phyloP scores from a whole-genome alignment of 2,113 vertebrate species.

The Parotia lawesii region DNA sequence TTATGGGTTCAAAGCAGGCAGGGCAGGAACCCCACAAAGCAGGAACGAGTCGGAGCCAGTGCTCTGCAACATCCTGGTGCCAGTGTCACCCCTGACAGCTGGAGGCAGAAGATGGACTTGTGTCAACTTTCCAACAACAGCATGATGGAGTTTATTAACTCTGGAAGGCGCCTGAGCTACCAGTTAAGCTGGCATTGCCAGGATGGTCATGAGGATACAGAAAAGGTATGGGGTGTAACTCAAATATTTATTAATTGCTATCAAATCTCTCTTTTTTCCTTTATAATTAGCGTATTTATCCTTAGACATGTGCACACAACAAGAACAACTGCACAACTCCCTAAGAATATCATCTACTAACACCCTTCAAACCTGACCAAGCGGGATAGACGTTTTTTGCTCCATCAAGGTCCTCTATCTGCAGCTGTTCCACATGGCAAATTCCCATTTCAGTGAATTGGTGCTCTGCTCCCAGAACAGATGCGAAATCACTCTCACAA shows the following conservation, averaged over 20 bases:
- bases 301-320: not conserved
- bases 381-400: not conserved
- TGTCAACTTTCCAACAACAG: fast-evolving
- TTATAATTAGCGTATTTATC: not conserved
- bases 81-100: not conserved
- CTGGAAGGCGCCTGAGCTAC: not conserved
- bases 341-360: not conserved
- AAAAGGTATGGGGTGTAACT: not conserved
- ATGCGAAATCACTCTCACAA: conserved; percentile 28
- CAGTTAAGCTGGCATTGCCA: not conserved
- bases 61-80: not conserved
- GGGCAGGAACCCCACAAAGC: not conserved
- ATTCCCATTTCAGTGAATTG: conserved; percentile 21
- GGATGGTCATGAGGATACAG: not conserved
- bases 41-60: fast-evolving
- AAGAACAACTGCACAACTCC: not conserved
- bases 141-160: not conserved
- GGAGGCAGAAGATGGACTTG: fast-evolving
- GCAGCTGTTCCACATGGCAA: conserved; percentile 36
- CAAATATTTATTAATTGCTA: not conserved
- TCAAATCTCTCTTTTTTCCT: fast-evolving
- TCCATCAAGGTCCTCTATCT: not conserved
- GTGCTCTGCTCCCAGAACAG: conserved; percentile 15
- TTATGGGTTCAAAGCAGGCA: not conserved
- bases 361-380: not conserved